These are phyloP conservation scores for Leptestheria dahalacensis DNA, from an alignment of 1,140 invertebrate species.

Conservation along the genomic window DNA sequence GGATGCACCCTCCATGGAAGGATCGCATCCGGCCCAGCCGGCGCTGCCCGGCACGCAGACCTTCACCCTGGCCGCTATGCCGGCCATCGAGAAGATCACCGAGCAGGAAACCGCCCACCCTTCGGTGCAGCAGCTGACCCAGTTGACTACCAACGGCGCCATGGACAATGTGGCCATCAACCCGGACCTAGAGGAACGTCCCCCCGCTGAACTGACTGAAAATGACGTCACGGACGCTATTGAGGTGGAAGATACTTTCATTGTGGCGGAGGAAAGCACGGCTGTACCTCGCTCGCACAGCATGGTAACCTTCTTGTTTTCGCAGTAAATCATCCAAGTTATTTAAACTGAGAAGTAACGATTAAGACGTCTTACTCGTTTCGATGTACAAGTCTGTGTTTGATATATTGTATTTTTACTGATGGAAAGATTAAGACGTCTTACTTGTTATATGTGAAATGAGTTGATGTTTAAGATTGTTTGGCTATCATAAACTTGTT, in stretches of 20 bases:
- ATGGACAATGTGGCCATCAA: slow-evolving; percentile 9
- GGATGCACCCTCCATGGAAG: slow-evolving; percentile 52
- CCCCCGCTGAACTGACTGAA: neutral
- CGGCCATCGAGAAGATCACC: slow-evolving; percentile 83
- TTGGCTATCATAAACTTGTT: no score
- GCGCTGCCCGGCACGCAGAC: slow-evolving; percentile 82
- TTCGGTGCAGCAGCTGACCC: slow-evolving; percentile 25
- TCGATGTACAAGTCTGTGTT: no score
- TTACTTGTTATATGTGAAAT: no score
- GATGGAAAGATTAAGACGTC: no score
- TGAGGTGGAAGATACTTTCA: slow-evolving; percentile 4
- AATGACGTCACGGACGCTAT: neutral
- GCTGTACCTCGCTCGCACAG: slow-evolving; percentile 6
- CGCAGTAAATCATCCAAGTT: neutral
- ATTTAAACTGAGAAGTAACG: neutral
- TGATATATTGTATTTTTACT: no score
- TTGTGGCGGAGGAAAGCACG: neutral
- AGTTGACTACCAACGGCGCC: slow-evolving; percentile 21
- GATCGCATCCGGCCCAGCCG: slow-evolving; percentile 59
- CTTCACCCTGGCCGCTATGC: slow-evolving; percentile 72
- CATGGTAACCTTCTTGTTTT: slow-evolving; percentile 13
- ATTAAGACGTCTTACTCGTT: no score
- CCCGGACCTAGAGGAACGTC: slow-evolving; percentile 5
- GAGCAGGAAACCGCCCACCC: slow-evolving; percentile 81
- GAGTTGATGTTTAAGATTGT: no score